Conservation (phyloP, 1,140 invertebrate species). For the Drosophila sechellia region DNA sequence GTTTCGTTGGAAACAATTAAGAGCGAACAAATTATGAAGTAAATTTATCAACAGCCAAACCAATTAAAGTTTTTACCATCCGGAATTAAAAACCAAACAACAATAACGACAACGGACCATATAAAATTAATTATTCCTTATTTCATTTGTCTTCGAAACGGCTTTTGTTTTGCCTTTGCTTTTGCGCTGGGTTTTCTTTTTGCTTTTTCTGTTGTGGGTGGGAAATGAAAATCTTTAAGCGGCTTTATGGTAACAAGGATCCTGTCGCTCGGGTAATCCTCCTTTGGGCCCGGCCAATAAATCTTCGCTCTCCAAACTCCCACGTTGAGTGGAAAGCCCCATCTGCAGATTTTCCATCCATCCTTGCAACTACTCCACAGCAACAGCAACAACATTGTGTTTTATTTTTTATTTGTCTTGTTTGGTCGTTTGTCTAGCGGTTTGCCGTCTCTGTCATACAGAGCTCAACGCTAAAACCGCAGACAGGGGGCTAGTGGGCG, state of each 20-base stretch:
- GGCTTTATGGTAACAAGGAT: slow-evolving; percentile 65
- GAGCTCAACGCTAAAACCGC: slow-evolving; percentile 51
- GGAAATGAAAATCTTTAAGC: slow-evolving; percentile 69
- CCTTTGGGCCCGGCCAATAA: slow-evolving; percentile 45
- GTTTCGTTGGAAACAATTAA: slow-evolving; percentile 31
- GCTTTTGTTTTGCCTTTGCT: slow-evolving; percentile 29
- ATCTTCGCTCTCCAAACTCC: slow-evolving; percentile 29
- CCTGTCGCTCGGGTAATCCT: slow-evolving; percentile 61
- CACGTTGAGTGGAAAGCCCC: slow-evolving; percentile 27
- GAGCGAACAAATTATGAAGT: slow-evolving; percentile 44
- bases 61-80: slow-evolving; percentile 43
- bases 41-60: slow-evolving; percentile 33
- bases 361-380: no score
- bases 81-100: slow-evolving; percentile 39
- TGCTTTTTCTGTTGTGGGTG: background rate
- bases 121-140: slow-evolving; percentile 52
- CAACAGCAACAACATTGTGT: slow-evolving; percentile 1
- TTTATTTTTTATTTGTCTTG: slow-evolving; percentile 41
- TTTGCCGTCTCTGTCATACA: slow-evolving; percentile 35
- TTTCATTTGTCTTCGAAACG: slow-evolving; percentile 36
- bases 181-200: slow-evolving; percentile 6
- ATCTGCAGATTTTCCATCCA: slow-evolving; percentile 51
- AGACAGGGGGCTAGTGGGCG: slow-evolving; percentile 17
- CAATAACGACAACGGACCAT: slow-evolving; percentile 28
- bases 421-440: slow-evolving; percentile 47